These are phyloP conservation scores for Microctenopoma stevenorrisi DNA, from an alignment of 2,797 vertebrate genomes.

Conservation along the genomic window DNA sequence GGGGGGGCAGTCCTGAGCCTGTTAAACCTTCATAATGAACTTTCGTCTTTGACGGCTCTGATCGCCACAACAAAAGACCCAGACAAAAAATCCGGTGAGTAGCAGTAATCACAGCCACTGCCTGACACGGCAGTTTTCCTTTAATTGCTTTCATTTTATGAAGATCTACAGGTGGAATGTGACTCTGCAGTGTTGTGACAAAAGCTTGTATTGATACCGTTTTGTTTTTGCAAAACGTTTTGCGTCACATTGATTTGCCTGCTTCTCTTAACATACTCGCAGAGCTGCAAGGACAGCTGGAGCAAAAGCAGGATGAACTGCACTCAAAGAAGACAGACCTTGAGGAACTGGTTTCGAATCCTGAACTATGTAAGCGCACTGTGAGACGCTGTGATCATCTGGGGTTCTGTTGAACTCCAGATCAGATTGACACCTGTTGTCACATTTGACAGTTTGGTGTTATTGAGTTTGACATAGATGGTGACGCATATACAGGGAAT, in stretches of 20 bases:
- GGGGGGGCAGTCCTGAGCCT: conserved; percentile 45
- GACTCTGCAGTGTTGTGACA: background rate
- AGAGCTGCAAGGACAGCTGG: conserved; percentile 52
- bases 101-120: no score
- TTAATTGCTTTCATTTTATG: no score
- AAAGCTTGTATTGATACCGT: background rate
- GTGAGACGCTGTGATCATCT: background rate
- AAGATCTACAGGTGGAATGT: background rate
- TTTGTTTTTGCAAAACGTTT: background rate
- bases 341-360: conserved; percentile 10
- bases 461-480: background rate
- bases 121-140: no score
- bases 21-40: conserved; percentile 40
- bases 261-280: conserved; percentile 9
- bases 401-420: background rate
- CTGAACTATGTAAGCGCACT: conserved; percentile 10
- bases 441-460: background rate
- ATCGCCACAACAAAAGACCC: conserved; percentile 14
- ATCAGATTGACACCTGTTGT: background rate
- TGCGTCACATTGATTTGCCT: background rate
- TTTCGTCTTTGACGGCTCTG: conserved; percentile 30
- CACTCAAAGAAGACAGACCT: conserved; percentile 32
- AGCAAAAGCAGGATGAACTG: conserved; percentile 41
- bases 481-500: background rate
- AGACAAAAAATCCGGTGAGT: conserved; percentile 31